Evolutionary conservation across 35 echinoderm and acorn worm genomes (phyloP), one percentile per base, ranked within the genome.

Genomic region (Acanthaster planci): DNA sequence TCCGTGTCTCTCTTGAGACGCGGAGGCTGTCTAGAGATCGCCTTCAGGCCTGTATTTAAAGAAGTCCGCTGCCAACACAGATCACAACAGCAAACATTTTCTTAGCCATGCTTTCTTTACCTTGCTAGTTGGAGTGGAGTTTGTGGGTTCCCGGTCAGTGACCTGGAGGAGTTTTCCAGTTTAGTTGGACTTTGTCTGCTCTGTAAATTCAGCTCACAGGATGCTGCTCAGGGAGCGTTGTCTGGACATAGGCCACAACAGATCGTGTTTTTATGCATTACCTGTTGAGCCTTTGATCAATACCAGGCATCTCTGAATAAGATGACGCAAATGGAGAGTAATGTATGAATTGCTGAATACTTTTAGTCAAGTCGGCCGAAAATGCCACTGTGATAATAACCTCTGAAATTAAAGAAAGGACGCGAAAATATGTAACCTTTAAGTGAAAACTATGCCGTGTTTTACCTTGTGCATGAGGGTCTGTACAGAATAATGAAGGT

Each of bases 21-120:
- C 42, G 12, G n/a, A 47, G 42, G 42, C 42, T 31, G 64, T 72
- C 64, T 72, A 72, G 64, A 26, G 26, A 35, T 72, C 22, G 64
- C 64, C 64, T 34, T 31, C 26, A 34, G 60, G 64, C 26, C 26
- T 72, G 64, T 34, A 72, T 72, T 72, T 72, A 72, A 26, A 72
- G 64, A 72, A 72, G 21, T 72, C 34, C 21, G 30, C 42, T 47
- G 42, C 42, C 42, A 47, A 47, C 42, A 47, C 42, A 34, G 19
- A 72, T 72, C 34, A 72, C 64, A 72, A 72, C 64, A 72, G 64
- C 30, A 72, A 72, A 72, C 64, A 72, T 72, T 72, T 72, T 72
- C 15, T 72, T 72, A 47, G 42, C 42, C 42, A 47, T 47, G 42
- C 42, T 72, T 60, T 8, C 57, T 30, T 34, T 72, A 9, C 4